These are phyloP conservation scores for Chrysina gloriosa DNA, from an alignment of 2,888 invertebrate species.

Conservation along the genomic window DNA sequence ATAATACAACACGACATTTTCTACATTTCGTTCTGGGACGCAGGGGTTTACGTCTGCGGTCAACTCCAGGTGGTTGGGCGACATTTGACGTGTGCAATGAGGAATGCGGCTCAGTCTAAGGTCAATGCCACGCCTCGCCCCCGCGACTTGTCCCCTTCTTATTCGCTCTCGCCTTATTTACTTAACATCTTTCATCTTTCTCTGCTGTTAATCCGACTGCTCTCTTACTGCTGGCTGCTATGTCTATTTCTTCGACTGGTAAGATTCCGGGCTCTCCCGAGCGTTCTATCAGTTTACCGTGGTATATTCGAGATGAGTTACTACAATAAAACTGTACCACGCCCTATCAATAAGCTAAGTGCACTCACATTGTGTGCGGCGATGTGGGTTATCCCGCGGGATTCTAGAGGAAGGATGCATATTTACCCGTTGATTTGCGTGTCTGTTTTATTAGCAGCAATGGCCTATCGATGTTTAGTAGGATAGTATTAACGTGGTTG, in stretches of 20 bases:
- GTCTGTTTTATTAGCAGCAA: neutral
- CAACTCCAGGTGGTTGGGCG: conserved; percentile 47
- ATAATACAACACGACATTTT: neutral
- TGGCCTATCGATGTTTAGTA: too few relatives aligned
- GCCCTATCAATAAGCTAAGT: conserved; percentile 28
- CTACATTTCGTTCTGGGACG: neutral
- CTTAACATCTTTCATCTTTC: conserved; percentile 25
- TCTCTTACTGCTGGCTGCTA: neutral
- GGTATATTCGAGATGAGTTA: conserved; percentile 15
- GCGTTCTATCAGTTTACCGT: conserved; percentile 14
- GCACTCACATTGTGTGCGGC: neutral
- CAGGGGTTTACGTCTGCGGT: conserved; percentile 31
- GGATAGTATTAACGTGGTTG: too few relatives aligned
- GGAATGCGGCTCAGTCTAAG: conserved; percentile 53
- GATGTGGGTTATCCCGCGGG: conserved; percentile 4
- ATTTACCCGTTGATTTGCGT: neutral
- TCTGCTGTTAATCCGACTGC: conserved; percentile 15
- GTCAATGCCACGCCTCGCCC: conserved; percentile 57
- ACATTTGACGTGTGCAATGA: conserved; percentile 48
- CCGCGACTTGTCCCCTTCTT: conserved; percentile 48
- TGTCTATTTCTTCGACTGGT: conserved; percentile 5
- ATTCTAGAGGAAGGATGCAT: neutral
- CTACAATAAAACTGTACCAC: conserved; percentile 16
- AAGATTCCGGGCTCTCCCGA: conserved; percentile 1
- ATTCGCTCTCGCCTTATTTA: conserved; percentile 28